A percentile compares a stretch with the other conserved stretches of the same genome.
Conservation (phyloP, 37 sponge, comb jelly and placozoan genomes). For the Cladorhizidae sp. region DNA sequence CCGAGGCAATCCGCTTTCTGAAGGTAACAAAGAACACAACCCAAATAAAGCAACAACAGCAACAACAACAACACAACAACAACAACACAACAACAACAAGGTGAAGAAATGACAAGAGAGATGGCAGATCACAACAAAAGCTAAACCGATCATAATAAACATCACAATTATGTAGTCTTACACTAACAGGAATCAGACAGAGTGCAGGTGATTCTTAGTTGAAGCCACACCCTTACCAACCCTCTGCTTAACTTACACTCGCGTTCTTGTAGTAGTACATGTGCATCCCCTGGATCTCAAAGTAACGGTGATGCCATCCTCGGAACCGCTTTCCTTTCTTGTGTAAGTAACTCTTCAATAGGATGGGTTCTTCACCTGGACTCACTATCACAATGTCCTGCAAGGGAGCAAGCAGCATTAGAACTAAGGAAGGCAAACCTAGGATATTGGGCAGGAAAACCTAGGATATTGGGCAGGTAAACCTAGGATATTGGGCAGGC, state of each 20-base stretch:
- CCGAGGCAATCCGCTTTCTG: conserved; percentile 73
- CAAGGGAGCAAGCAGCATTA: not conserved
- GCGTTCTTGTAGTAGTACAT: conserved; percentile 74
- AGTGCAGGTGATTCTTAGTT: no score
- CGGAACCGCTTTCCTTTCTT: conserved; percentile 68
- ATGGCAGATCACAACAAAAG: no score
- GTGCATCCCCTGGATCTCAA: conserved; percentile 69
- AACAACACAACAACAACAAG: no score
- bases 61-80: not conserved
- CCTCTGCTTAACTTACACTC: conserved; percentile 20
- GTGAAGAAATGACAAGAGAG: no score
- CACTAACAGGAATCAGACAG: no score
- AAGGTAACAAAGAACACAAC: not conserved
- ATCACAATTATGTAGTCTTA: no score
- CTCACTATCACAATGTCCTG: not conserved
- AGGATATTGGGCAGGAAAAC: no score
- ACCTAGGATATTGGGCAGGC: no score
- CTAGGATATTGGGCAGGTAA: no score
- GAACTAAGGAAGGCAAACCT: no score
- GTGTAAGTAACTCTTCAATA: conserved; percentile 49
- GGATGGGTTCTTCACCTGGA: conserved; percentile 18
- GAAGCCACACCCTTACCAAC: no score
- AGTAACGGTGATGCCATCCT: conserved; percentile 71
- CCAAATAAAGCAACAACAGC: not conserved
- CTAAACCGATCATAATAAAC: no score